phyloP scores from a whole-genome alignment of 2,113 vertebrate genomes.

The Taurulus bubalis region DNA sequence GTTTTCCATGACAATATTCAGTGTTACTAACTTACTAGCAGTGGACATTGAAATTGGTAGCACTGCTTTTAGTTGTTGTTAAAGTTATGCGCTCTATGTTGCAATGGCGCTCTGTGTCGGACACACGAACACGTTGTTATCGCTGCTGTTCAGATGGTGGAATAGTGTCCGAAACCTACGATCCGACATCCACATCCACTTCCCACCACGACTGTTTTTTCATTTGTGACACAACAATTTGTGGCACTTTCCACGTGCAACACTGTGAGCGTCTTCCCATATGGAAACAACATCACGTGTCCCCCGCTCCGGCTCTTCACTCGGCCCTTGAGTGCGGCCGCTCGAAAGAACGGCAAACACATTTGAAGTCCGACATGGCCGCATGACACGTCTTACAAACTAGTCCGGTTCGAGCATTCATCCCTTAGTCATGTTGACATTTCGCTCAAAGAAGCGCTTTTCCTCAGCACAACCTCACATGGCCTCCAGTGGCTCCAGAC shows the following conservation, averaged over 20 bases:
- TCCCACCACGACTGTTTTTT: too few relatives aligned
- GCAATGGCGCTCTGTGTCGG: too few relatives aligned
- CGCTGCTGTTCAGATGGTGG: too few relatives aligned
- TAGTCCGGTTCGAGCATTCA: neutral
- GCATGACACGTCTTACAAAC: neutral
- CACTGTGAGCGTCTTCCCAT: neutral
- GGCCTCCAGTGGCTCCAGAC: neutral
- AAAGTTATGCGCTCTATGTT: neutral
- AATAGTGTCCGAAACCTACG: too few relatives aligned
- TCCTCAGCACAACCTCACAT: neutral
- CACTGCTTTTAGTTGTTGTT: neutral
- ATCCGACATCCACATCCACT: too few relatives aligned
- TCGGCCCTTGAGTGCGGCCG: neutral
- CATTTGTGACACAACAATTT: neutral
- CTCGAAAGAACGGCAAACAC: neutral
- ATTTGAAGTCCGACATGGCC: neutral
- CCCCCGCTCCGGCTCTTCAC: too few relatives aligned
- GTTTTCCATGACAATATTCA: neutral
- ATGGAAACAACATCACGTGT: too few relatives aligned
- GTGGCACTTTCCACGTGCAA: neutral
- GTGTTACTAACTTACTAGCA: neutral
- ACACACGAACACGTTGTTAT: too few relatives aligned
- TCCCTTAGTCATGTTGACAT: neutral
- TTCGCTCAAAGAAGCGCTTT: neutral
- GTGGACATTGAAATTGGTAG: neutral